Base-by-base conservation (phyloP, 2,113 vertebrate genomes). In the Etia nguti region DNA sequence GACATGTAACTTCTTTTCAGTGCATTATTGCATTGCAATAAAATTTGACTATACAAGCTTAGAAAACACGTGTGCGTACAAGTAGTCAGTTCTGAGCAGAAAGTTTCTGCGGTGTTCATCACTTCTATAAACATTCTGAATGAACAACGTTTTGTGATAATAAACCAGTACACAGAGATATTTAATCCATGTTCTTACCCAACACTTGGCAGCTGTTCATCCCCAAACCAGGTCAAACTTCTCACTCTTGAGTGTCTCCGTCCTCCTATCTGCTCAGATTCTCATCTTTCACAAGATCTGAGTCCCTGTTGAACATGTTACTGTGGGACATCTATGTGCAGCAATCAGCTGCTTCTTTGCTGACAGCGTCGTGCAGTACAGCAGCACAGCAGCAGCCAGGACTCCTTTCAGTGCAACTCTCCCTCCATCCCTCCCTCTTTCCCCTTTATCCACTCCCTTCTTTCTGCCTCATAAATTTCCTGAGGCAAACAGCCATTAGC, bases 391-490 rank as follows among this genome's bases (percentile, higher is more conserved):
- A 82, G 77, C 87, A 83, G 84, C 8, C 46, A 54, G 48, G 5
- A 70, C 50, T 89, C 82, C 85, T 80, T 84, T 62, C 7, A 38
- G 0, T 77, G 46, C 73, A 77, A 77, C 22, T 86, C 68, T 86
- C 82, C 6, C 65, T 85, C 46, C 6, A 34, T 87, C 79, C 81
- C 80, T 83, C 80, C 79, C 22, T 12, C 83, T 81, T 59, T 60
- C 9, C 83, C 36, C 54, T 48, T 65, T 46, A 73, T 90, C 92
- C 93, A 92, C 91, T 92, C 92, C 87, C 88, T 92, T 81, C 84
- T 38, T 65, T 62, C 80, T 89, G 90, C 79, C 85, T 92, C 88
- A 84, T 83, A 83, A 82, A 68, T 85, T 54, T 88, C 88, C 46
- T 46, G n/a, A 59, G 55, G 56, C 81, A 84, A 89, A 92, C 75